These are phyloP conservation scores for Drosophila sp. DNA, from an alignment of 1,140 invertebrate species.

Conservation along the genomic window DNA sequence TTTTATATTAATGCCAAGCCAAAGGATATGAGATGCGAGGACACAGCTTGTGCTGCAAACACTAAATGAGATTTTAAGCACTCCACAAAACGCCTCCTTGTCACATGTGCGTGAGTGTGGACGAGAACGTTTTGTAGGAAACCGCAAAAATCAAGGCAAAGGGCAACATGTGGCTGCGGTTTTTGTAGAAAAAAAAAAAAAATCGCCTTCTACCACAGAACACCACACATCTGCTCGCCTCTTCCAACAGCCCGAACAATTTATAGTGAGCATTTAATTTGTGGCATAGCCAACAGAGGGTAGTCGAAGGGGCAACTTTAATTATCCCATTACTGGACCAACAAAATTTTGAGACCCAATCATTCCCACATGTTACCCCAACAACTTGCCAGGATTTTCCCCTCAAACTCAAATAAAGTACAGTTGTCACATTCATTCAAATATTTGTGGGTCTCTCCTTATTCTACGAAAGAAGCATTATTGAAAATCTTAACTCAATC, in stretches of 20 bases:
- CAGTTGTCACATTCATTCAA: no score
- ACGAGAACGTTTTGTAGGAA: conserved; percentile 26
- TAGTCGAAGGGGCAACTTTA: background rate
- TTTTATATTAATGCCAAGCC: conserved; percentile 65
- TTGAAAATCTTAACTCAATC: no score
- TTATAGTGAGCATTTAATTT: conserved; percentile 10
- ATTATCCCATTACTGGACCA: conserved; percentile 9
- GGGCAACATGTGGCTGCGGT: conserved; percentile 54
- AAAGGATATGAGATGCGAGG: conserved; percentile 18
- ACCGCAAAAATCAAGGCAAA: conserved; percentile 70
- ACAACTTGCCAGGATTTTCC: background rate
- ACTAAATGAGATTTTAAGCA: conserved; percentile 73
- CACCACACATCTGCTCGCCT: background rate
- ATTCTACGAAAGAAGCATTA: no score
- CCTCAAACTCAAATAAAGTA: no score
- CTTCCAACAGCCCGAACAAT: background rate
- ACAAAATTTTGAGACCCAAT: conserved; percentile 10
- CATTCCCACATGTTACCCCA: conserved; percentile 3
- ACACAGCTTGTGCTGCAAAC: conserved; percentile 43
- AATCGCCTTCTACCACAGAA: background rate
- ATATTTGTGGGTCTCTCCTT: no score
- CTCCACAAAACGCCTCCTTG: conserved; percentile 24
- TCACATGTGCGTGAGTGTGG: conserved; percentile 20
- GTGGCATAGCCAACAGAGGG: background rate
- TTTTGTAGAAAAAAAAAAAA: conserved; percentile 8